Evolutionary conservation across 2,797 vertebrate genomes (phyloP).

Genomic region (Amazonetta brasiliensis): DNA sequence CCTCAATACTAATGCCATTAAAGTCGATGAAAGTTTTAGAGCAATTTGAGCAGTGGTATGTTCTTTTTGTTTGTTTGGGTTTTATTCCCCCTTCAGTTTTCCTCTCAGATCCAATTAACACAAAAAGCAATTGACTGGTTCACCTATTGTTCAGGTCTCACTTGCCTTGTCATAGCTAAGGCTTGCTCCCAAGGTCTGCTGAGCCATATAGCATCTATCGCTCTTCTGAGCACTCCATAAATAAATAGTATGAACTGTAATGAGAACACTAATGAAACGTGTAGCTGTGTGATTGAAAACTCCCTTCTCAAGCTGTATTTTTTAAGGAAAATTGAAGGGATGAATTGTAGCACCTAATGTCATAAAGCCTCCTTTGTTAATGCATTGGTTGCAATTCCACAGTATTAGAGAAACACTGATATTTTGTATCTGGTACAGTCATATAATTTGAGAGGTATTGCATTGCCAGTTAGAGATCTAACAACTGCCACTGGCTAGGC

Average conservation of each 20-base stretch:
- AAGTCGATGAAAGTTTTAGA: background rate
- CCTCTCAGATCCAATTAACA: conserved; percentile 39
- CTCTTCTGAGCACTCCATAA: conserved; percentile 27
- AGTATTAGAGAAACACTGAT: background rate
- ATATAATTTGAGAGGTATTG: background rate
- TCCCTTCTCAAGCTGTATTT: background rate
- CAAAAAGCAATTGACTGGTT: conserved; percentile 40
- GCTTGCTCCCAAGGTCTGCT: conserved; percentile 6
- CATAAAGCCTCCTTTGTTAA: background rate
- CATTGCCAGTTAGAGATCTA: background rate
- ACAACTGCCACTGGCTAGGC: background rate
- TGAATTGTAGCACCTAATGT: conserved; percentile 26
- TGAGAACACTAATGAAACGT: conserved; percentile 53
- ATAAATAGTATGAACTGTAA: conserved; percentile 38
- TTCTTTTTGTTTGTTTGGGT: background rate
- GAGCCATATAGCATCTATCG: background rate
- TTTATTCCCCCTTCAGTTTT: background rate
- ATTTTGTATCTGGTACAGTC: background rate
- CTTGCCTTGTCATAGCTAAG: background rate
- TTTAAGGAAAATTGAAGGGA: conserved; percentile 30
- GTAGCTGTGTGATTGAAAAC: conserved; percentile 41
- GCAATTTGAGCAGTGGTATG: background rate
- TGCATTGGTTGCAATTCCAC: background rate
- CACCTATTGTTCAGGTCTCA: background rate
- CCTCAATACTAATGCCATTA: background rate